These are phyloP conservation scores for Champsocephalus gunnari DNA, from an alignment of 2,797 vertebrate species.

Conservation along the genomic window DNA sequence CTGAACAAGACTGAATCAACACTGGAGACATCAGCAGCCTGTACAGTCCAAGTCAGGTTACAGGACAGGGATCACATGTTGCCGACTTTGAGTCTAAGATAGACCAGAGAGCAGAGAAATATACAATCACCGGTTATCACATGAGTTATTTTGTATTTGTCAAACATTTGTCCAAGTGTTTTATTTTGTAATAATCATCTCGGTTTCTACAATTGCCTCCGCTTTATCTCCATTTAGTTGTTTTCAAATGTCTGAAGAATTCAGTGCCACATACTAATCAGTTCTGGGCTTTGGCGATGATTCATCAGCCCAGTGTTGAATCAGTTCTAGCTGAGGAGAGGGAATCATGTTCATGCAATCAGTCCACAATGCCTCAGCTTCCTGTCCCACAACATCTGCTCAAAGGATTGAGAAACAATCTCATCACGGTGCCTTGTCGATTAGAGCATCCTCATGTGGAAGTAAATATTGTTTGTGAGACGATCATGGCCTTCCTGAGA, in stretches of 20 bases:
- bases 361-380: slow-evolving; percentile 65
- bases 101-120: neutral
- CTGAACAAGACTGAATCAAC: neutral
- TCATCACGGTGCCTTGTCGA: slow-evolving; percentile 44
- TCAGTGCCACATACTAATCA: slow-evolving; percentile 22
- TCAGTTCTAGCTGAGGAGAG: slow-evolving; percentile 38
- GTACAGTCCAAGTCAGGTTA: neutral
- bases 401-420: slow-evolving; percentile 61
- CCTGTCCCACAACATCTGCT: slow-evolving; percentile 77
- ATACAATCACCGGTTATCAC: neutral
- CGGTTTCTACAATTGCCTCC: slow-evolving; percentile 3
- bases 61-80: slow-evolving; percentile 10
- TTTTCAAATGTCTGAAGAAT: slow-evolving; percentile 66
- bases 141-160: neutral
- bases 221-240: neutral
- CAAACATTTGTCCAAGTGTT: neutral
- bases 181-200: neutral
- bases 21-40: neutral
- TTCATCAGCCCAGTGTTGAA: slow-evolving; percentile 43
- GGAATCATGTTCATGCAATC: slow-evolving; percentile 59
- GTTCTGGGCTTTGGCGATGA: slow-evolving; percentile 41
- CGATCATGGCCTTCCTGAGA: slow-evolving; percentile 41
- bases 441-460: slow-evolving; percentile 62
- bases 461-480: slow-evolving; percentile 63
- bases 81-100: neutral